phyloP scores from a whole-genome alignment of 2,797 vertebrate genomes.

The Falco novaeseelandiae region DNA sequence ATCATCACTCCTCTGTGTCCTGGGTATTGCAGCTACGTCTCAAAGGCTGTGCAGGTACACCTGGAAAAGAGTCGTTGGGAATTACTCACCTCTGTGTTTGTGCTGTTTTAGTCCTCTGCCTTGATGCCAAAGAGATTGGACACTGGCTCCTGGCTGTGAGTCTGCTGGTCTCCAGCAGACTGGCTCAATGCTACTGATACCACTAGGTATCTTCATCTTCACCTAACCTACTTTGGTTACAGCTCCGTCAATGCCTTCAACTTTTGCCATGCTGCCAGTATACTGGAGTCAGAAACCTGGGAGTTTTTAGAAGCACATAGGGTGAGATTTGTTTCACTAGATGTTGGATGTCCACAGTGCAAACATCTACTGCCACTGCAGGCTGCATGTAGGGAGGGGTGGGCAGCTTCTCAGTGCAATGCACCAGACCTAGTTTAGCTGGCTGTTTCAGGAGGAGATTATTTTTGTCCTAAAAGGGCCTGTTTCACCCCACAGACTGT shows the following conservation, averaged over 20 bases:
- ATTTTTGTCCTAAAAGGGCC: background rate
- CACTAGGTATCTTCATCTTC: background rate
- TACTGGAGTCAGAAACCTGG: background rate
- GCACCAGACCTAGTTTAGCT: background rate
- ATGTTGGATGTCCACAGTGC: background rate
- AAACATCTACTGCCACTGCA: background rate
- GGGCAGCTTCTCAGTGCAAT: background rate
- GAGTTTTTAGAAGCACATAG: background rate
- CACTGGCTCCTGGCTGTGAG: background rate
- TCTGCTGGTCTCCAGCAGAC: background rate
- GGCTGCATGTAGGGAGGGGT: background rate
- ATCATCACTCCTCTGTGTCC: no score
- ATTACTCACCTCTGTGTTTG: background rate
- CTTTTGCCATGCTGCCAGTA: background rate
- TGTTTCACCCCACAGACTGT: background rate
- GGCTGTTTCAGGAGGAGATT: background rate
- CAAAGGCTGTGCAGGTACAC: background rate
- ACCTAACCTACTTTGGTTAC: background rate
- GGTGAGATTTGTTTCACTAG: background rate
- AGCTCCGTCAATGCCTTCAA: background rate
- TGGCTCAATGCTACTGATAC: background rate
- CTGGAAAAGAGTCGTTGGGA: background rate
- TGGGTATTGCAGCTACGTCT: fast-evolving
- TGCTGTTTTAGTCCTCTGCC: background rate
- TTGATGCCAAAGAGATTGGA: background rate